Conservation (phyloP, 2,888 invertebrate genomes). For the Nasonia oneida region DNA sequence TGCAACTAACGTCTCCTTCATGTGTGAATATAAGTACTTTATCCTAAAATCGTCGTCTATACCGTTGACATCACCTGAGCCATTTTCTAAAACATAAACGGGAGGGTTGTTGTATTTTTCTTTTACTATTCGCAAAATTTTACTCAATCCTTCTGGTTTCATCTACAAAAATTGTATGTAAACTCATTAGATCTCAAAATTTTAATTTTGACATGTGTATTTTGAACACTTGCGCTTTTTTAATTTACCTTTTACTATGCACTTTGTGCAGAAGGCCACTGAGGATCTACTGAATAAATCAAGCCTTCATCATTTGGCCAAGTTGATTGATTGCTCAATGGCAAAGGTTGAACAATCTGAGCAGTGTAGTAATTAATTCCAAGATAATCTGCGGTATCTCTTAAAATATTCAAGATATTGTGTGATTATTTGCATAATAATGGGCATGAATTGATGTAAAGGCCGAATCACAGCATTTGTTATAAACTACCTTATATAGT, state of each 20-base stretch:
- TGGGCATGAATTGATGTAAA: no score
- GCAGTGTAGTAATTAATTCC: slow-evolving; percentile 73
- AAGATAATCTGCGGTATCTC: slow-evolving; percentile 71
- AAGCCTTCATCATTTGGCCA: slow-evolving; percentile 58
- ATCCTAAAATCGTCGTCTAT: slow-evolving; percentile 79
- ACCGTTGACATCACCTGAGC: slow-evolving; percentile 80
- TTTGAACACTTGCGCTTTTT: no score
- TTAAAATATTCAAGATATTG: background rate
- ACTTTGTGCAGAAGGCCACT: slow-evolving; percentile 83
- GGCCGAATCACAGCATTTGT: no score
- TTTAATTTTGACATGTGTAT: background rate
- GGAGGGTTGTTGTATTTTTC: slow-evolving; percentile 74
- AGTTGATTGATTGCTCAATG: slow-evolving; percentile 6
- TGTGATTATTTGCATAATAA: no score
- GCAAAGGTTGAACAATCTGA: slow-evolving; percentile 61
- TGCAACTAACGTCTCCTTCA: slow-evolving; percentile 71
- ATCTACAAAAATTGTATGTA: slow-evolving; percentile 64
- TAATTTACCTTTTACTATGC: slow-evolving; percentile 71
- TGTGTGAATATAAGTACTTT: slow-evolving; percentile 69
- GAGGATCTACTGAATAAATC: slow-evolving; percentile 80
- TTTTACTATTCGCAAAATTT: slow-evolving; percentile 76
- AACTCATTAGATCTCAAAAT: background rate
- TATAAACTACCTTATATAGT: slow-evolving; percentile 67
- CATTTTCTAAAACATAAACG: slow-evolving; percentile 82
- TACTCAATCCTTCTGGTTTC: slow-evolving; percentile 78